Evolutionary conservation across 1,140 invertebrate genomes (phyloP).

Genomic region (Oryctes rhinoceros): DNA sequence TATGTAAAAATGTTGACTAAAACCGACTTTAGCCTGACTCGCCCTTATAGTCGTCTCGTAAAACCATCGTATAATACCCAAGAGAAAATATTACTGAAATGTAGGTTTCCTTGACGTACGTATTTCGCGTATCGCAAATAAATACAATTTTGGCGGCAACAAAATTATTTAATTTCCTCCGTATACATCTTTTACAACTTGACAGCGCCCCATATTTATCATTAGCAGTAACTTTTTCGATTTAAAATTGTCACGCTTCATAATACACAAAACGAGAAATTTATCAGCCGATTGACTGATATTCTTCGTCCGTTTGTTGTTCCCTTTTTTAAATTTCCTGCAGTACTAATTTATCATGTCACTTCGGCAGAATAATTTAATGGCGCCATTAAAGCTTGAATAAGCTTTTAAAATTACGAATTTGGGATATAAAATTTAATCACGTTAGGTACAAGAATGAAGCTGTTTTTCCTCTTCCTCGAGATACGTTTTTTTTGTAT

Average conservation of each 20-base stretch:
- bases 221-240: conserved; percentile 22
- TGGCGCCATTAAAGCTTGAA: background rate
- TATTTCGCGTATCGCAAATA: background rate
- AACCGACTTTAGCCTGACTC: too few relatives aligned
- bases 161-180: conserved; percentile 12
- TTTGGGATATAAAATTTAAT: background rate
- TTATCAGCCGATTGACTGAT: conserved; percentile 14
- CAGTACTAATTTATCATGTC: conserved; percentile 13
- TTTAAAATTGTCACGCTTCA: conserved; percentile 13
- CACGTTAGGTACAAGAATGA: background rate
- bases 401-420: background rate
- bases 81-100: too few relatives aligned
- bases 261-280: conserved; percentile 6
- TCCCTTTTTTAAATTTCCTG: background rate
- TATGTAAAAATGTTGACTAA: too few relatives aligned
- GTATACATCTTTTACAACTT: background rate
- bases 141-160: background rate
- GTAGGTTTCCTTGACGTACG: background rate
- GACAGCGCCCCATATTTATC: background rate
- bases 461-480: background rate
- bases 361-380: background rate
- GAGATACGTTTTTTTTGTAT: background rate
- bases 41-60: too few relatives aligned
- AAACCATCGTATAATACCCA: too few relatives aligned
- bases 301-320: background rate